Evolutionary conservation across 2,888 invertebrate species (phyloP), one percentile per base, ranked within the genome.

Genomic region (Schrankia costaestrigalis): DNA sequence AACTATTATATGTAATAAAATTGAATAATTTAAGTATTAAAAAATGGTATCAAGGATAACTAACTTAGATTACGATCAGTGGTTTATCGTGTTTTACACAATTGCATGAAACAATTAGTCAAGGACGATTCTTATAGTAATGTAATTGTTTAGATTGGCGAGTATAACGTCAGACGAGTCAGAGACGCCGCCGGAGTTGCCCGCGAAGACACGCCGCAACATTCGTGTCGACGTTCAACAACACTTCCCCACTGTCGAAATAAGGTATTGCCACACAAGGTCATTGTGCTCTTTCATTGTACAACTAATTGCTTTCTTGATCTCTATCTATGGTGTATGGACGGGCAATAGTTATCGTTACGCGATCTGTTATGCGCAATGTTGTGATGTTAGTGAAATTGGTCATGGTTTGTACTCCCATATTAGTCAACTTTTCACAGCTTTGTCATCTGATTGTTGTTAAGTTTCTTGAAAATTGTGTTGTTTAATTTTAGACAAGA

Each of bases 131-230:
- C 31, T 46, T 53, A 50, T 50, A 37, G 52, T 63, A 53, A 55
- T 35, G 23, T 17, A 28, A 30, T 40, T 22, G 19, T 42, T 35
- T 45, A 80, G 80, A 52, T 61, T 86, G 66, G 80, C 84, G 46
- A 82, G 83, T 62, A 80, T 85, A 56, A 80, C 85, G 36, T 82
- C 85, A 54, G 82, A 84, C 66, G 85, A 81, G 56, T 70, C 71
- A 53, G 85, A 84, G 67, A 78, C 84, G 41, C 91, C 91, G 56
- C 91, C 91, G n/a, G 91, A 90, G 59, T 73, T 91, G 69, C 91
- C 91, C 26, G 90, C 84, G 32, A 91, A 91, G 80, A 89, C 87
- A 47, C 71, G 87, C 12, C 81, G 83, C 44, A 79, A 76, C 66
- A 71, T 75, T 59, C 90, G 83, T 59, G 79, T 72, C 32, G 90